Conservation (phyloP, 2,797 vertebrate species). For the Australoheros facetus region DNA sequence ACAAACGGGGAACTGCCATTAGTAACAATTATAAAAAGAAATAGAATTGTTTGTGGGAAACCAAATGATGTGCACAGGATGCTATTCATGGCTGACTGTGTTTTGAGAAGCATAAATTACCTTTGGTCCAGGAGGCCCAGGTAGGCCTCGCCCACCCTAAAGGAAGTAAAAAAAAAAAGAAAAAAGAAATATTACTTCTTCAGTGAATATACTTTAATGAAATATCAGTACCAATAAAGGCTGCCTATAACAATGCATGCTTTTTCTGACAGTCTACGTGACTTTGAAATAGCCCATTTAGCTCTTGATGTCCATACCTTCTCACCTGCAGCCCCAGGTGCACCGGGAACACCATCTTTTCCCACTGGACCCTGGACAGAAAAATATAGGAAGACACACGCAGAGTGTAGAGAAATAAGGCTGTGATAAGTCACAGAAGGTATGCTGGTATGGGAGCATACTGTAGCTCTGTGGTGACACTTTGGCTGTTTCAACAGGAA, state of each 20-base stretch:
- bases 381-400: constrained; percentile 15
- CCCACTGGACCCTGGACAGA: constrained; percentile 83
- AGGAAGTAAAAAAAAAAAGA: constrained; percentile 25
- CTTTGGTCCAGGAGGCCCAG: constrained; percentile 86
- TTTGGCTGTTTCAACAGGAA: constrained; percentile 35
- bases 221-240: not conserved
- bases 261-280: not conserved
- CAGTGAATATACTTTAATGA: not conserved
- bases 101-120: constrained; percentile 61
- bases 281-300: not conserved
- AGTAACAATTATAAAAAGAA: not conserved
- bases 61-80: not conserved
- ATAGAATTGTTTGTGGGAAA: not conserved
- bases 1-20: not conserved
- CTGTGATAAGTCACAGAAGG: not conserved
- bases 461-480: constrained; percentile 9
- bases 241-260: not conserved
- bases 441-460: not conserved
- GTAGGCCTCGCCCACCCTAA: constrained; percentile 86
- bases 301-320: constrained; percentile 56
- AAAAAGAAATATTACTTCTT: not conserved
- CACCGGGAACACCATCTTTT: constrained; percentile 74
- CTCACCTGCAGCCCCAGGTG: constrained; percentile 52
- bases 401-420: not conserved
- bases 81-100: not conserved